These are phyloP conservation scores for Sitta carolinensis DNA, from an alignment of 2,797 vertebrate species.

Conservation along the genomic window DNA sequence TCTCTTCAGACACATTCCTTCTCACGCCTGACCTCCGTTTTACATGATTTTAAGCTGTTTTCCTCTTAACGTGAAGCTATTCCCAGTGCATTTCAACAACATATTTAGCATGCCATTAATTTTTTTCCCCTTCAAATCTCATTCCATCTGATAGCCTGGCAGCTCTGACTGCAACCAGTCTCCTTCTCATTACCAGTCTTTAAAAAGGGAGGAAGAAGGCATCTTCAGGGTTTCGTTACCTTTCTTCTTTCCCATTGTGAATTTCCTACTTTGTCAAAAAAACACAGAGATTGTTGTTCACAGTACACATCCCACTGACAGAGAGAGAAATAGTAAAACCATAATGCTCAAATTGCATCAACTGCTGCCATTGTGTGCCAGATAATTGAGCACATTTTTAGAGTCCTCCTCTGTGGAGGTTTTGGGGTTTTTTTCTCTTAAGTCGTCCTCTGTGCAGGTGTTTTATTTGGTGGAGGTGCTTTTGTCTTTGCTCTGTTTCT, in stretches of 20 bases:
- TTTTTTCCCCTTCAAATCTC: slow-evolving; percentile 30
- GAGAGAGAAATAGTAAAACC: slow-evolving; percentile 27
- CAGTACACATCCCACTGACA: not conserved
- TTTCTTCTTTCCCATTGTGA: slow-evolving; percentile 21
- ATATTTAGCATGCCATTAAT: slow-evolving; percentile 62
- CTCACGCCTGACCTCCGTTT: slow-evolving; percentile 28
- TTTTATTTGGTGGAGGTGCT: not conserved
- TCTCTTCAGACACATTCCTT: slow-evolving; percentile 43
- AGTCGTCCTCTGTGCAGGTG: not conserved
- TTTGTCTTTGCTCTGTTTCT: not conserved
- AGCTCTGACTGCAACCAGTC: slow-evolving; percentile 38
- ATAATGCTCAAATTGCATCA: not conserved
- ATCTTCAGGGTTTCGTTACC: slow-evolving; percentile 33
- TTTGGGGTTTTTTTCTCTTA: not conserved
- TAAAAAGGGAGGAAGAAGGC: not conserved
- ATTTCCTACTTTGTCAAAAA: slow-evolving; percentile 56
- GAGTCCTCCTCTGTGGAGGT: not conserved
- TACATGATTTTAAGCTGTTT: slow-evolving; percentile 53
- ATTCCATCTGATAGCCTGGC: slow-evolving; percentile 56
- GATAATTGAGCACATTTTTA: slow-evolving; percentile 15
- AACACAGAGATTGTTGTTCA: not conserved
- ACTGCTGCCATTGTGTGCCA: not conserved
- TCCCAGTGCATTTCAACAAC: slow-evolving; percentile 42
- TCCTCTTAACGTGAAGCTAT: slow-evolving; percentile 40
- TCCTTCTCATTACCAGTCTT: slow-evolving; percentile 28